Evolutionary conservation across 2,797 vertebrate genomes (phyloP).

Genomic region (Lepus oiostolus): DNA sequence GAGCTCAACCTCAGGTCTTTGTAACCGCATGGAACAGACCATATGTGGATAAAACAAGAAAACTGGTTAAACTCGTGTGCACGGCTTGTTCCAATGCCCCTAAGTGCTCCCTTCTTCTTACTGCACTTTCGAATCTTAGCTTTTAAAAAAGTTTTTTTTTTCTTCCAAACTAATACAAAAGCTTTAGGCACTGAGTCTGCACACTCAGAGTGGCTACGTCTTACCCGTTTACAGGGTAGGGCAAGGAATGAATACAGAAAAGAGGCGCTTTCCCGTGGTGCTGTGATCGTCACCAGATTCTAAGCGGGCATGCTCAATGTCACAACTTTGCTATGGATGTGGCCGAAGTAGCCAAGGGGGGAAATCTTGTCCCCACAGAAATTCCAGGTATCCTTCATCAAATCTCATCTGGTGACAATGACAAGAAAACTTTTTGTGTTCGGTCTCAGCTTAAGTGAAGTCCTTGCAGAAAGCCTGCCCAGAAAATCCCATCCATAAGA

Average conservation of each 20-base stretch:
- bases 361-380: not conserved
- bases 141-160: conserved; percentile 19
- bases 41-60: conserved; percentile 2
- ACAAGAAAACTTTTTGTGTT: not conserved
- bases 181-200: not conserved
- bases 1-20: not conserved
- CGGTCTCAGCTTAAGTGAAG: not conserved
- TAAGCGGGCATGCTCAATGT: not conserved
- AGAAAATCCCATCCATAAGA: not conserved
- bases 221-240: not conserved
- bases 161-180: conserved; percentile 56
- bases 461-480: not conserved
- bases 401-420: not conserved
- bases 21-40: not conserved
- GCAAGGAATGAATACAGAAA: not conserved
- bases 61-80: conserved; percentile 14
- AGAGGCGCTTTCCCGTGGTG: not conserved
- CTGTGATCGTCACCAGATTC: not conserved
- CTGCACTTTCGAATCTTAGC: conserved; percentile 25
- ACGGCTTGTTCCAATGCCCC: not conserved
- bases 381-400: conserved; percentile 37
- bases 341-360: not conserved
- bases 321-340: not conserved
- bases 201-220: not conserved
- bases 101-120: not conserved